Conservation (phyloP, 2,797 vertebrate genomes). For the Rhinophrynus dorsalis region DNA sequence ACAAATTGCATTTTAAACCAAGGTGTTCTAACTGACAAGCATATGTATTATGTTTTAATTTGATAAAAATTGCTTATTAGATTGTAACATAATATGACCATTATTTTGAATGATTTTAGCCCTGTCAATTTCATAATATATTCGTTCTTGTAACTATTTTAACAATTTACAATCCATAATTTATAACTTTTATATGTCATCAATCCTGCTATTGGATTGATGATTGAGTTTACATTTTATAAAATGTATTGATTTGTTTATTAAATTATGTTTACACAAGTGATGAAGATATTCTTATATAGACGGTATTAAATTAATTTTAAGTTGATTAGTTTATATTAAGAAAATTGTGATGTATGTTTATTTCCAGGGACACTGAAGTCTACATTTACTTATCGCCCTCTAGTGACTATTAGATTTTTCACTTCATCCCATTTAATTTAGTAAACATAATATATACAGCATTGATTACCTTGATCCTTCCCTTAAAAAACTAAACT, state of each 20-base stretch:
- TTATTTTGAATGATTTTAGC: no score
- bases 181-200: no score
- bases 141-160: no score
- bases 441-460: not conserved
- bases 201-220: no score
- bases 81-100: no score
- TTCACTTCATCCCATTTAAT: not conserved
- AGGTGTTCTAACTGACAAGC: no score
- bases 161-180: no score
- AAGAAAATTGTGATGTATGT: not conserved
- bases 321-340: not conserved
- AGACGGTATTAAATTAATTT: not conserved
- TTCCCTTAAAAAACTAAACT: not conserved
- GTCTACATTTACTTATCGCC: conserved; percentile 4
- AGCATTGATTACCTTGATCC: not conserved
- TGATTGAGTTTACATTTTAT: conserved; percentile 10
- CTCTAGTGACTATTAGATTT: not conserved
- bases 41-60: no score
- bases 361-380: not conserved
- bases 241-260: not conserved
- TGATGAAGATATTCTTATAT: not conserved
- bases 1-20: no score
- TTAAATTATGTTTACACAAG: not conserved
- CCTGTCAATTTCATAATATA: no score
- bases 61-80: no score